These are phyloP conservation scores for Malaclemys terrapin DNA, from an alignment of 2,113 vertebrate species.

Conservation along the genomic window DNA sequence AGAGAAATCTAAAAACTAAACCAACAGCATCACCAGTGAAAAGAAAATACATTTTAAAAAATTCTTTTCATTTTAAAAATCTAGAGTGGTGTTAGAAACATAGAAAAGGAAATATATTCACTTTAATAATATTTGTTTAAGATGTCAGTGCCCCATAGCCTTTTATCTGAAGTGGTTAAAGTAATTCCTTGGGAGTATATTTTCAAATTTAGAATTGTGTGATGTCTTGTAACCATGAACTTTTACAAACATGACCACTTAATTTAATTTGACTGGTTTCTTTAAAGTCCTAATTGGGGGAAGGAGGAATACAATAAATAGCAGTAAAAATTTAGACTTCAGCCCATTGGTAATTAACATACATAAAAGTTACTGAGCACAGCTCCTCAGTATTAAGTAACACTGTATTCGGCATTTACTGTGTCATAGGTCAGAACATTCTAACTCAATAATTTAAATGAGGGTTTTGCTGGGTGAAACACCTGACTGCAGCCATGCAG, in stretches of 20 bases:
- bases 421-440: constrained; percentile 22
- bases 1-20: background rate
- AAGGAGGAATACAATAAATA: background rate
- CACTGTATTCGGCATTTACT: constrained; percentile 10
- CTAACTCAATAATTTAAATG: background rate
- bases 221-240: background rate
- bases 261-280: background rate
- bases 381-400: background rate
- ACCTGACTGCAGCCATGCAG: background rate
- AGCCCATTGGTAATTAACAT: constrained; percentile 9
- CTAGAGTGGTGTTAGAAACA: background rate
- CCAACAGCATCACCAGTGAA: background rate
- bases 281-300: background rate
- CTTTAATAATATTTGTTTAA: background rate
- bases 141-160: background rate
- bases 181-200: background rate
- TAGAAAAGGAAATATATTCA: background rate
- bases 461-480: background rate
- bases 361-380: background rate
- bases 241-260: background rate
- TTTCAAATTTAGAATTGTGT: background rate
- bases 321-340: background rate
- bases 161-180: background rate
- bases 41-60: background rate
- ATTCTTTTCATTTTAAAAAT: background rate